Conservation (phyloP, 2,113 vertebrate species). For the Halichoerus grypus region DNA sequence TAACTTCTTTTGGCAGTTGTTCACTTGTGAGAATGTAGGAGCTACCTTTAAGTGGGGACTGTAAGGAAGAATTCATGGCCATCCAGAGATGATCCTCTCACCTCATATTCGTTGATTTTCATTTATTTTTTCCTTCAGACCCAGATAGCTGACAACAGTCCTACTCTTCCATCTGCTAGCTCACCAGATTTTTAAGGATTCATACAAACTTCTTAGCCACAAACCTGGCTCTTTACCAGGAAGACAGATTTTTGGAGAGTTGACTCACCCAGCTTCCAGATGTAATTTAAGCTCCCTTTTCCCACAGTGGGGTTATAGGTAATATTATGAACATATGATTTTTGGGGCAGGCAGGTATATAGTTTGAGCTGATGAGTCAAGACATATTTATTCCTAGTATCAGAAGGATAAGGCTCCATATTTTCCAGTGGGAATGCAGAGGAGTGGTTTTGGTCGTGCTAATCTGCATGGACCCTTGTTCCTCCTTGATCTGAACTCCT, state of each 20-base stretch:
- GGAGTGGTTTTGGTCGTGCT: neutral
- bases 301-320: slow-evolving; percentile 76
- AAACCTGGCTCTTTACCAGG: slow-evolving; percentile 82
- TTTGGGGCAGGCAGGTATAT: slow-evolving; percentile 72
- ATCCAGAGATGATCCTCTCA: neutral
- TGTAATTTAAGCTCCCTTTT: slow-evolving; percentile 80
- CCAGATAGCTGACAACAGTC: neutral
- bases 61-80: neutral
- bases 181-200: slow-evolving; percentile 78
- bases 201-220: slow-evolving; percentile 74
- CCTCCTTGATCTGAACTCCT: accelerated
- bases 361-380: slow-evolving; percentile 82
- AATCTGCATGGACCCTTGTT: accelerated
- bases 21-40: neutral
- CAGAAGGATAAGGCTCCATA: slow-evolving; percentile 28
- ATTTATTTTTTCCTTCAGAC: neutral
- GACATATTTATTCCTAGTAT: neutral
- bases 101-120: neutral
- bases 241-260: slow-evolving; percentile 77
- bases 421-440: neutral
- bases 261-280: slow-evolving; percentile 82
- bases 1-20: neutral
- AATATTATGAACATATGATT: slow-evolving; percentile 66
- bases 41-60: neutral
- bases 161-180: slow-evolving; percentile 51